phyloP scores from a whole-genome alignment of 2,888 invertebrate genomes.

The Dicyrtoma fusca region DNA sequence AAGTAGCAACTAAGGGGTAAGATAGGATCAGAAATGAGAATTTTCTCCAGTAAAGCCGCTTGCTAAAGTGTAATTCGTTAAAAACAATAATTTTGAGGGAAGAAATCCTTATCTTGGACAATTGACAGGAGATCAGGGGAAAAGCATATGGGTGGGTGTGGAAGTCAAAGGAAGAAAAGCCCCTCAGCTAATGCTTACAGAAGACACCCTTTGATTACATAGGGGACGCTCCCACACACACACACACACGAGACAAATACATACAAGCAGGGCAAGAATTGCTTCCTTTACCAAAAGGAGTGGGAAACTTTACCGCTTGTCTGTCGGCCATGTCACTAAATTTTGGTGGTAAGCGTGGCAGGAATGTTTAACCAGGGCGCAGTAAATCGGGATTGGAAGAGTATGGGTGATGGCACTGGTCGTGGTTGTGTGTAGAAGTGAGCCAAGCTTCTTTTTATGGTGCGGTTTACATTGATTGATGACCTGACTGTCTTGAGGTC shows the following conservation, averaged over 20 bases:
- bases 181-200: too few species aligned
- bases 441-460: constrained; percentile 26
- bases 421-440: too few species aligned
- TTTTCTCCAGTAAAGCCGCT: too few species aligned
- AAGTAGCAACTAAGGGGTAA: too few species aligned
- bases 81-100: constrained; percentile 11
- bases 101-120: neutral
- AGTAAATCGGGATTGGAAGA: constrained; percentile 26
- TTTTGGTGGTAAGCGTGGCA: constrained; percentile 29
- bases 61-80: neutral
- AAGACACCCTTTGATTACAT: too few species aligned
- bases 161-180: too few species aligned
- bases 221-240: too few species aligned
- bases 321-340: constrained; percentile 28
- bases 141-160: neutral
- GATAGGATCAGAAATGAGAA: too few species aligned
- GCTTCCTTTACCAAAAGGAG: neutral
- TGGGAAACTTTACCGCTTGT: constrained; percentile 8
- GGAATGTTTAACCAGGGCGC: constrained; percentile 35
- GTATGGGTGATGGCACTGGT: neutral
- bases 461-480: constrained; percentile 35
- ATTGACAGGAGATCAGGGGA: neutral
- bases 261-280: too few species aligned
- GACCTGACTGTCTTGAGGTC: constrained; percentile 32
- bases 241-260: too few species aligned